Percentiles rank a stretch among this genome's conserved stretches.
Evolutionary conservation across 2,888 invertebrate species (phyloP).

Genomic region (Macropis europaea): DNA sequence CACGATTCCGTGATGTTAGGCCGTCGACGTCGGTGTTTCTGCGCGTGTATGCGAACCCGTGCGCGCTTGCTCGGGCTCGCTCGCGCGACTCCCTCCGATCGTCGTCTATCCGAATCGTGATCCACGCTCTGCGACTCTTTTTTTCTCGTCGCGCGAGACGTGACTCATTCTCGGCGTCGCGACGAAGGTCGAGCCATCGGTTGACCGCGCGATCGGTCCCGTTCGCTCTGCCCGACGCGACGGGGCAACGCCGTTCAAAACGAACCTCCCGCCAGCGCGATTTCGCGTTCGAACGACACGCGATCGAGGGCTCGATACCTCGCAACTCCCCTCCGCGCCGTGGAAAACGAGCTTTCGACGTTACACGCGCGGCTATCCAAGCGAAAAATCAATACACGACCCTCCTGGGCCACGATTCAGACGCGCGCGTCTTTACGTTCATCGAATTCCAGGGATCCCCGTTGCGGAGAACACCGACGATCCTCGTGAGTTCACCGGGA

Average conservation of each 20-base stretch:
- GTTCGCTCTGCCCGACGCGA: neutral
- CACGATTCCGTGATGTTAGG: constrained; percentile 36
- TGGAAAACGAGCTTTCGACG: constrained; percentile 71
- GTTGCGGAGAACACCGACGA: constrained; percentile 31
- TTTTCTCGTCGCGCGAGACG: neutral
- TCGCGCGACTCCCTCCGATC: neutral
- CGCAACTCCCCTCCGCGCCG: neutral
- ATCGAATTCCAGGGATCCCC: constrained; percentile 49
- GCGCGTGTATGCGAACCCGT: constrained; percentile 5
- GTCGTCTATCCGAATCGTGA: no score
- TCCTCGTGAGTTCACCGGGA: constrained; percentile 5
- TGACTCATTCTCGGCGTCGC: constrained; percentile 30
- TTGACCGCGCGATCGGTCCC: constrained; percentile 43
- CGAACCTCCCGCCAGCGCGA: constrained; percentile 6
- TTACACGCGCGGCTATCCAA: constrained; percentile 65
- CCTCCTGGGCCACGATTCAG: constrained; percentile 43
- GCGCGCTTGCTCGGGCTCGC: neutral
- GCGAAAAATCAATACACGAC: constrained; percentile 77
- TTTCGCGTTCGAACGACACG: constrained; percentile 1
- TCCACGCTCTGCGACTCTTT: neutral
- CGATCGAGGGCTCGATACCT: constrained; percentile 38
- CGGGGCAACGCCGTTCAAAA: no score
- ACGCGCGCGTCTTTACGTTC: constrained; percentile 53
- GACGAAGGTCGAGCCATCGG: constrained; percentile 29
- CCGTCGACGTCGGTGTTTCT: constrained; percentile 10